Evolutionary conservation across 2,888 invertebrate species (phyloP).

Genomic region (Ceratothoa steindachneri): DNA sequence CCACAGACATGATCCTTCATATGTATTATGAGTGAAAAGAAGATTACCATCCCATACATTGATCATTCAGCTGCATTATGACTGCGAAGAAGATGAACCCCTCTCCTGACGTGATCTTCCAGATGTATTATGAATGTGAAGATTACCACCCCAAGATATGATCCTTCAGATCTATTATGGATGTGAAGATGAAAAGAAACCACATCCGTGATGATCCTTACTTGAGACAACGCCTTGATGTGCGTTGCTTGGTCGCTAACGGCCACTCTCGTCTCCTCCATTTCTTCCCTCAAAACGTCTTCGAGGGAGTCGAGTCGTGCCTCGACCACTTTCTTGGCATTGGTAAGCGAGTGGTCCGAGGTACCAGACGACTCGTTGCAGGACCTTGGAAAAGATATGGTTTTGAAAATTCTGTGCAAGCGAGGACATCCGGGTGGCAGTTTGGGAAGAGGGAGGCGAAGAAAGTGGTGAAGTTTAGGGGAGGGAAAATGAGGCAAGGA

Average conservation of each 20-base stretch:
- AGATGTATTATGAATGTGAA: background rate
- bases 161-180: background rate
- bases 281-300: constrained; percentile 16
- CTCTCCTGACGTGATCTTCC: too few relatives aligned
- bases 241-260: constrained; percentile 26
- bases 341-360: background rate
- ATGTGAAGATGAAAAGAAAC: background rate
- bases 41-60: too few relatives aligned
- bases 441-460: too few relatives aligned
- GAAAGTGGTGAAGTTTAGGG: too few relatives aligned
- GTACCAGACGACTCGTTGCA: constrained; percentile 22
- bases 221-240: constrained; percentile 25
- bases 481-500: too few relatives aligned
- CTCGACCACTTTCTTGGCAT: constrained; percentile 13
- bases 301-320: constrained; percentile 16
- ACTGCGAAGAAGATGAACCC: too few relatives aligned
- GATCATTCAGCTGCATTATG: too few relatives aligned
- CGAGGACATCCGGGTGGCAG: too few relatives aligned
- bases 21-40: too few relatives aligned
- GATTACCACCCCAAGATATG: background rate
- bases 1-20: too few relatives aligned
- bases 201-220: background rate
- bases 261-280: constrained; percentile 22
- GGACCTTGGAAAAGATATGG: constrained; percentile 17
- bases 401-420: too few relatives aligned